Base-by-base conservation (phyloP, 1,140 invertebrate species). In the Doryteuthis pealeii region DNA sequence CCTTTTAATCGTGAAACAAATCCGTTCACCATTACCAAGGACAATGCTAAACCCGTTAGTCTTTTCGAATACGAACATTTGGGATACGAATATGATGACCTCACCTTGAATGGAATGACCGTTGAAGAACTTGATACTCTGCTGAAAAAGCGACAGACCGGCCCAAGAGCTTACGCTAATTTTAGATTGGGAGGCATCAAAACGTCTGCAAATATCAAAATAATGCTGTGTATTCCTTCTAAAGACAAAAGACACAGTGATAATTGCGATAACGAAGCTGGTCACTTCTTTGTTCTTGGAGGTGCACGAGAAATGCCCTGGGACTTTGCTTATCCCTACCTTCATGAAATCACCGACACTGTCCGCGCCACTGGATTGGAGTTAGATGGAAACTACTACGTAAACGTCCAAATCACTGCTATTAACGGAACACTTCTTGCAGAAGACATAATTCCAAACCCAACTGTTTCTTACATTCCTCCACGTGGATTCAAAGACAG, bases 221-320 rank as follows among this genome's bases (percentile, higher is more conserved):
- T 80, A 18, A n/a, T 73, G 70, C 75, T 77, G n/a, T 54, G 77
- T 26, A 33, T 62, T 12, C 65, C 67, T 4, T 28, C 43, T 35
- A 67, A 54, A 15, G 74, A 75, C 26, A n/a, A 73, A 40, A 30
- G 40, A n/a, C 22, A 71, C 3, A 40, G 40, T 49, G 70, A 71
- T 62, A 28, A 62, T 28, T 78, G 77, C 45, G 73, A 77, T 62
- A 67, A 69, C 30, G 77, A 49, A 3, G 70, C 79, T 14, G 79
- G 79, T 2, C 72, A 78, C 18, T 77, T 80, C 74, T 80, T 80
- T 67, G 69, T 78, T 28, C 74, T 80, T 12, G 79, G 79, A 18
- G 79, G 79, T 18, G 30, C 74, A 62, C 73, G 33, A 6, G 79
- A 80, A 43, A 78, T 78, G 77, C 71, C 77, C 0, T 80, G 79